These are phyloP conservation scores for Drosophila mimetica DNA, from an alignment of 2,888 invertebrate genomes.

Conservation along the genomic window DNA sequence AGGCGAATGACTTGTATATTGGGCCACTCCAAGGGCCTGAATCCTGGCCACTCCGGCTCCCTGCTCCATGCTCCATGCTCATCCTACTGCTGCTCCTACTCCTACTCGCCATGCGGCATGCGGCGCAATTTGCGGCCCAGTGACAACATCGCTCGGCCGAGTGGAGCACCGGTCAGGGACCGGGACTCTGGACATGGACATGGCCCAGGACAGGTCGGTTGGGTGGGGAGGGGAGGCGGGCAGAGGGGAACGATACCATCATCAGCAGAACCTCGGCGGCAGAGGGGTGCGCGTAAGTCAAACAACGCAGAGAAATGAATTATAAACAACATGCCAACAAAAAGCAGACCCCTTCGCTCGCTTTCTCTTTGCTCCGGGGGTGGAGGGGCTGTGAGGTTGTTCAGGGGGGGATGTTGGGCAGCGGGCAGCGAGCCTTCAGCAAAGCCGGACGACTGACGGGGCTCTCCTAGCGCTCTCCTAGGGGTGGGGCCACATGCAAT, in stretches of 20 bases:
- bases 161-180: constrained; percentile 2
- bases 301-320: constrained; percentile 79
- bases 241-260: constrained; percentile 1
- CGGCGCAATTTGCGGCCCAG: constrained; percentile 73
- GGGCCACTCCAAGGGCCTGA: constrained; percentile 46
- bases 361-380: too few species aligned
- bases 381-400: too few species aligned
- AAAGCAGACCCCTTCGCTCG: constrained; percentile 24
- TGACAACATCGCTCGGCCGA: constrained; percentile 58
- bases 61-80: too few species aligned
- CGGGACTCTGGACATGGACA: constrained; percentile 12
- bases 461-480: background rate
- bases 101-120: constrained; percentile 44
- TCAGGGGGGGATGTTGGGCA: background rate
- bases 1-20: constrained; percentile 75
- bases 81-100: background rate
- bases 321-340: constrained; percentile 79
- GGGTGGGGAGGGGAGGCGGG: background rate
- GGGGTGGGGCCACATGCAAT: constrained; percentile 77
- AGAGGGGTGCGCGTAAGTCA: constrained; percentile 59
- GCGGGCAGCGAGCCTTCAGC: constrained; percentile 3
- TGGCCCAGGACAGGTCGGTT: background rate
- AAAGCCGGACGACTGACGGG: constrained; percentile 6
- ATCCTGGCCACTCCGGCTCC: background rate
- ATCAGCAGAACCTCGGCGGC: constrained; percentile 13